These are phyloP conservation scores for Shinisaurus crocodilurus DNA, from an alignment of 2,113 vertebrate species.

Conservation along the genomic window DNA sequence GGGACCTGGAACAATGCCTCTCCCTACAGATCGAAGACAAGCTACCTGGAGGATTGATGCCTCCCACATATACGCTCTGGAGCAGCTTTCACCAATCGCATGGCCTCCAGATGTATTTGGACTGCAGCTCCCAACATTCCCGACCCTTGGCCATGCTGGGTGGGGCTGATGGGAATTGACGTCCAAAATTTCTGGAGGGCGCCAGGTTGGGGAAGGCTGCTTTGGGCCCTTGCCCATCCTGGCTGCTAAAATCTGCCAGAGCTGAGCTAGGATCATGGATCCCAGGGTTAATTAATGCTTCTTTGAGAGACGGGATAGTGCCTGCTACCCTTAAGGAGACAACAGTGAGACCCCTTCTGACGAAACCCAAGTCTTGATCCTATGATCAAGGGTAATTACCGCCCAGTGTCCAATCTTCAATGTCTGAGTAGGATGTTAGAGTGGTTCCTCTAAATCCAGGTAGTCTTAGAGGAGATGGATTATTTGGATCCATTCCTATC, in stretches of 20 bases:
- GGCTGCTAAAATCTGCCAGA: not conserved
- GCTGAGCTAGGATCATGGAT: not conserved
- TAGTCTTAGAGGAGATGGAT: not conserved
- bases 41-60: too few species aligned
- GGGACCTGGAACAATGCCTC: too few species aligned
- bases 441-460: too few species aligned
- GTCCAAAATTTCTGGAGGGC: too few species aligned
- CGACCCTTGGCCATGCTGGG: too few species aligned
- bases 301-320: not conserved
- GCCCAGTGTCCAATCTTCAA: not conserved
- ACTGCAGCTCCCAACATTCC: too few species aligned
- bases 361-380: not conserved
- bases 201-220: too few species aligned
- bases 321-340: not conserved
- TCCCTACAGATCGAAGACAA: too few species aligned
- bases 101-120: too few species aligned
- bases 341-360: not conserved
- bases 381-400: not conserved
- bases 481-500: not conserved
- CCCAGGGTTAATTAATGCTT: not conserved
- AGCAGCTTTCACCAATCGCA: not conserved
- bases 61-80: not conserved
- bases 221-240: not conserved
- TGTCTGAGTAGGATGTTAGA: not conserved
- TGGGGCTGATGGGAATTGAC: too few species aligned